Evolutionary conservation across 1,140 invertebrate species (phyloP), one percentile per base, ranked within the genome.

Genomic region (Amyelois transitella): DNA sequence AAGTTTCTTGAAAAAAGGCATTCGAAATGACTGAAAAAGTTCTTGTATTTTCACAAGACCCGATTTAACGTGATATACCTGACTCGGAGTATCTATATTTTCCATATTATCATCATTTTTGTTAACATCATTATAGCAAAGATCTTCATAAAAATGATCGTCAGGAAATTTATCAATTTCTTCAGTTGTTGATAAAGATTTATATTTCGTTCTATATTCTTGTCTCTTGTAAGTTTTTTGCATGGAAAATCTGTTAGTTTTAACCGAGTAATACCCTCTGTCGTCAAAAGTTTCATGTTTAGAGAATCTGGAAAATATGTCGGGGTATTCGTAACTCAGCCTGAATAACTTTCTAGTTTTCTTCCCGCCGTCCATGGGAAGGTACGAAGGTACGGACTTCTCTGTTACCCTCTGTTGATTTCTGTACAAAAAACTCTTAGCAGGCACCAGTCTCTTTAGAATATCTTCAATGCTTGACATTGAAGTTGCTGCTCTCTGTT

Each of bases 391-490:
- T 0, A 62, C 55, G 8, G 66, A 64, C 58, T 69, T 75, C 10
- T 81, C 72, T 21, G 57, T 58, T 51, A 59, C 72, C 51, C 68
- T 78, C n/a, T 69, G 55, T 43, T 83, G 75, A 25, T 82, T 77
- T 65, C 86, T 81, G 52, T 89, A 89, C 5, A 89, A 56, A 58
- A 89, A 89, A 59, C 88, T 89, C 56, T 88, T 88, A 2, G 86
- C 81, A 50, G 79, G 76, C 0, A 78, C 81, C 1, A 88, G 72
- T 60, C 61, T 81, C 52, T 83, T 86, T 14, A 84, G 55, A 18
- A 87, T 64, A 25, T 81, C 77, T 57, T 89, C 81, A 6, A 85
- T 77, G 45, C 53, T 70, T n/a, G 59, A 73, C 17, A 59, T 70
- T 54, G 43, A 69, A 51, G 58, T 58, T 2, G 50, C 43, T 17